phyloP scores from a whole-genome alignment of 2,888 invertebrate species.

The Drosophila tripunctata region DNA sequence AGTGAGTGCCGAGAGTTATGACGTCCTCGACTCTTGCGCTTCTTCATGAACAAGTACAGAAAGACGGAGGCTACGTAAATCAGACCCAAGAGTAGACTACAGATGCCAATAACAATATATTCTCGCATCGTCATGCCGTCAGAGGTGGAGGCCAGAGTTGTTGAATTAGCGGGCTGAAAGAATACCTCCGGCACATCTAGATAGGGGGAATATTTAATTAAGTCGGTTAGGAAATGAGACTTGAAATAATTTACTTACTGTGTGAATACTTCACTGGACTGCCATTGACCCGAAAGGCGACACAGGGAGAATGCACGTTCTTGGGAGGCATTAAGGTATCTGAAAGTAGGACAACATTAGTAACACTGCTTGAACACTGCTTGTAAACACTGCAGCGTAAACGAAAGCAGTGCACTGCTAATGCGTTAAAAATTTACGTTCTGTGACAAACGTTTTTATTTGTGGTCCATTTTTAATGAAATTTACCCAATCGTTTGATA shows the following conservation, averaged over 20 bases:
- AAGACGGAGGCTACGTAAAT: slow-evolving; percentile 94
- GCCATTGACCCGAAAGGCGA: slow-evolving; percentile 93
- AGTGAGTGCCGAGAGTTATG: slow-evolving; percentile 80
- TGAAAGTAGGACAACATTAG: slow-evolving; percentile 3
- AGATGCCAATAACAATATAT: slow-evolving; percentile 93
- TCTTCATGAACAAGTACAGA: slow-evolving; percentile 91
- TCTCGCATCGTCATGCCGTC: slow-evolving; percentile 89
- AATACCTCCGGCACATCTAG: slow-evolving; percentile 92
- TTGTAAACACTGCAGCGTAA: too few relatives aligned
- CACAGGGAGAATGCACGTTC: slow-evolving; percentile 92
- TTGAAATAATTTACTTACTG: slow-evolving; percentile 85
- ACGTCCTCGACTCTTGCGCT: slow-evolving; percentile 85
- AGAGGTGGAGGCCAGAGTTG: slow-evolving; percentile 85
- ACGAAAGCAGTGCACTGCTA: too few relatives aligned
- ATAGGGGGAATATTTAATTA: too few relatives aligned
- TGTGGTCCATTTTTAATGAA: too few relatives aligned
- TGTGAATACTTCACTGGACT: slow-evolving; percentile 88
- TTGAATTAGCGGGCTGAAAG: slow-evolving; percentile 86
- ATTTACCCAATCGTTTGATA: too few relatives aligned
- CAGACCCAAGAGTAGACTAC: slow-evolving; percentile 92
- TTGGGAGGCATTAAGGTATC: slow-evolving; percentile 83
- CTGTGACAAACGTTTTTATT: too few relatives aligned
- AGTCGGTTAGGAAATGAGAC: too few relatives aligned
- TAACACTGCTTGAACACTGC: too few relatives aligned
- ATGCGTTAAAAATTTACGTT: too few relatives aligned